A percentile compares a stretch with the other conserved stretches of the same genome.
These are phyloP conservation scores for Gryon sp. DNA, from an alignment of 1,140 invertebrate species.

Conservation along the genomic window DNA sequence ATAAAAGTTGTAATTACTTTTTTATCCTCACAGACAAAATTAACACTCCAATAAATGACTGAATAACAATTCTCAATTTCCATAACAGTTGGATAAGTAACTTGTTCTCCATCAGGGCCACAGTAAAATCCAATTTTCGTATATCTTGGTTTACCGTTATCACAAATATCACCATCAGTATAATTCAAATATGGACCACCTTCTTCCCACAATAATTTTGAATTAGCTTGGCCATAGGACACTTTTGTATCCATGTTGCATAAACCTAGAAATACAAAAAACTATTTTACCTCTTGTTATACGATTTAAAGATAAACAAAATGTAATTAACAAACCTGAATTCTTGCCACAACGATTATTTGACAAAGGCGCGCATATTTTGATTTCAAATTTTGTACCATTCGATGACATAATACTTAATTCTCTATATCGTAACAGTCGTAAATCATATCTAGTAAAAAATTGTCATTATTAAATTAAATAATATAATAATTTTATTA, in stretches of 20 bases:
- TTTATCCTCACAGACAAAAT: conserved; percentile 75
- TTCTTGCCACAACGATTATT: conserved; percentile 52
- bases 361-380: conserved; percentile 63
- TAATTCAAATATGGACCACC: conserved; percentile 80
- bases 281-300: too few species aligned
- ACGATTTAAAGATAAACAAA: too few species aligned
- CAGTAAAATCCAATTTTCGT: conserved; percentile 80
- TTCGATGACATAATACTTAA: conserved; percentile 7
- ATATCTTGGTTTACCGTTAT: conserved; percentile 66
- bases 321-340: conserved; percentile 66
- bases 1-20: conserved; percentile 69
- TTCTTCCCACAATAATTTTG: conserved; percentile 78
- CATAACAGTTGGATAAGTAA: conserved; percentile 71
- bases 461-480: conserved; percentile 12
- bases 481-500: conserved; percentile 5
- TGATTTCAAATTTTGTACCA: conserved; percentile 62
- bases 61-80: conserved; percentile 77
- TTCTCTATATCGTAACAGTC: conserved; percentile 22
- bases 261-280: conserved; percentile 62
- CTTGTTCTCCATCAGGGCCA: conserved; percentile 68
- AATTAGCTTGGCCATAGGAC: conserved; percentile 76
- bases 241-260: conserved; percentile 63
- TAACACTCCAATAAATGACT: conserved; percentile 78
- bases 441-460: conserved; percentile 67
- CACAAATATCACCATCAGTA: conserved; percentile 76